Evolutionary conservation across 1,140 invertebrate species (phyloP).

Genomic region (Copidosoma floridanum): DNA sequence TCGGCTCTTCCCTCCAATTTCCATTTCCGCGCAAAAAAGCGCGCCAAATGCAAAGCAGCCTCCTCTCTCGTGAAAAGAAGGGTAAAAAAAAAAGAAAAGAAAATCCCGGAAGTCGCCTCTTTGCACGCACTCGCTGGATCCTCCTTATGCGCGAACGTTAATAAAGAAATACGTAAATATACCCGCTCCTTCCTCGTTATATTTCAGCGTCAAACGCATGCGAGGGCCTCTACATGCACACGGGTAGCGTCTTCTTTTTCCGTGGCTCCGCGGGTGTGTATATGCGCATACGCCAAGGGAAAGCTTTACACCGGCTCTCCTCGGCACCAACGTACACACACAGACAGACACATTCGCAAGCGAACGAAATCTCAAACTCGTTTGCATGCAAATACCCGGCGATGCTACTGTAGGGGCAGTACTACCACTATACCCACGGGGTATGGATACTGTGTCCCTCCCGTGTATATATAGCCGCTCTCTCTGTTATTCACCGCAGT

Average conservation of each 20-base stretch:
- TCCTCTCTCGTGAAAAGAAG: background rate
- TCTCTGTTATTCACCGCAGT: slow-evolving; percentile 4
- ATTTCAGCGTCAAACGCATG: slow-evolving; percentile 27
- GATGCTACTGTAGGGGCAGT: slow-evolving; percentile 1
- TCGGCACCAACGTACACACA: slow-evolving; percentile 7
- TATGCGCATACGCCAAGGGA: too few species aligned
- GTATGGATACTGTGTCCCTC: background rate
- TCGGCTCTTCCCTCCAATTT: background rate
- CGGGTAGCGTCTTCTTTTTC: slow-evolving; percentile 8
- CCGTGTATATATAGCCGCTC: background rate
- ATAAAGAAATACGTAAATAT: slow-evolving; percentile 25
- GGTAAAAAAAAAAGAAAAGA: background rate
- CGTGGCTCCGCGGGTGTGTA: too few species aligned
- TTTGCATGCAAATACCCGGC: slow-evolving; percentile 41
- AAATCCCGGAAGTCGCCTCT: too few species aligned
- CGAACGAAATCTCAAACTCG: slow-evolving; percentile 40
- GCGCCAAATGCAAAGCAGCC: slow-evolving; percentile 6
- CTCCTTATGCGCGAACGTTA: too few species aligned
- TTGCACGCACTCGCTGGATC: too few species aligned
- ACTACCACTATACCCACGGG: too few species aligned
- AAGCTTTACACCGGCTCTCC: too few species aligned
- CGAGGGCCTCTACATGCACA: background rate
- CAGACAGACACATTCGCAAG: slow-evolving; percentile 1
- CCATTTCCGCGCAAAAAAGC: slow-evolving; percentile 10
- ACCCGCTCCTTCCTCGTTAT: slow-evolving; percentile 11